Evolutionary conservation across 2,113 vertebrate genomes (phyloP).

Genomic region (Todiramphus chloris): DNA sequence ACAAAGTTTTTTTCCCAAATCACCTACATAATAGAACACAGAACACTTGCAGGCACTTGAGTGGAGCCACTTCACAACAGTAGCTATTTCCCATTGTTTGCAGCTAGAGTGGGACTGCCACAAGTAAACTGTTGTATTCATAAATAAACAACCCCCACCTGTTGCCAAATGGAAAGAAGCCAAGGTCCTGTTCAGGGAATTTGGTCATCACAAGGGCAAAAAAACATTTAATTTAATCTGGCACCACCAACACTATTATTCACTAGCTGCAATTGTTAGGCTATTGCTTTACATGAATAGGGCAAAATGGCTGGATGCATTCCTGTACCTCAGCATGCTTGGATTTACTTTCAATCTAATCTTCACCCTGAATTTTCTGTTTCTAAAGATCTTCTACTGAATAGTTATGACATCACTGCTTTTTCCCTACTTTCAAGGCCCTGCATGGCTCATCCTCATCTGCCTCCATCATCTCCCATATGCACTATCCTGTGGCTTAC

Average conservation of each 20-base stretch:
- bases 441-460: background rate
- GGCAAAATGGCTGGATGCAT: constrained; percentile 10
- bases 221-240: constrained; percentile 33
- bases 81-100: background rate
- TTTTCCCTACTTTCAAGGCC: background rate
- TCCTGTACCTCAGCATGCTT: background rate
- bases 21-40: background rate
- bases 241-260: background rate
- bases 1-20: background rate
- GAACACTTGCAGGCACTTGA: background rate
- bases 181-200: background rate
- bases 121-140: constrained; percentile 1
- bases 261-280: constrained; percentile 3
- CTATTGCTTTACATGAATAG: constrained; percentile 48
- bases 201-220: constrained; percentile 4
- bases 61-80: background rate
- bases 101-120: background rate
- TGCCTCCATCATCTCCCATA: background rate
- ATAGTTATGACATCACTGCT: background rate
- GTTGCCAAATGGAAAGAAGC: constrained; percentile 12
- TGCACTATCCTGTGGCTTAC: accelerated
- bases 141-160: constrained; percentile 1
- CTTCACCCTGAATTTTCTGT: background rate
- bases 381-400: background rate
- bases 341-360: constrained; percentile 7